phyloP scores from a whole-genome alignment of 2,113 vertebrate species.

The Oreochromis spilurus region DNA sequence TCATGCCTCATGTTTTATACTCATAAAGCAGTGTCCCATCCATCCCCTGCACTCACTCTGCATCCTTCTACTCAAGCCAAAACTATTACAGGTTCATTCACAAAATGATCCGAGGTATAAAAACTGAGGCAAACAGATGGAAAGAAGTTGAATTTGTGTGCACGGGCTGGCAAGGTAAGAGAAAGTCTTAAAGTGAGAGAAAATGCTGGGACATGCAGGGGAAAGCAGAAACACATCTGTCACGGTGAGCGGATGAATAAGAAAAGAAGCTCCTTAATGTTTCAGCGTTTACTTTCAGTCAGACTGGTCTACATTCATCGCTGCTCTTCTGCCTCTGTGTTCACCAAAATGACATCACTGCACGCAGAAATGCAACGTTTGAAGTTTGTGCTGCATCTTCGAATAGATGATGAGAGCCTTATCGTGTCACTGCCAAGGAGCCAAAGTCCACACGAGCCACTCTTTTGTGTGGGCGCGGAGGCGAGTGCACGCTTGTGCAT shows the following conservation, averaged over 20 bases:
- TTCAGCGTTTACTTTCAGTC: constrained; percentile 24
- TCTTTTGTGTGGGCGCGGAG: neutral
- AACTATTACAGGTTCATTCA: constrained; percentile 17
- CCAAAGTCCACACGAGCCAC: neutral
- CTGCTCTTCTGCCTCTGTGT: neutral
- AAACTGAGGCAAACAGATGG: neutral
- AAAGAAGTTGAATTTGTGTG: neutral
- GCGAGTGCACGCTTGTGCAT: neutral
- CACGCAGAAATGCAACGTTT: neutral
- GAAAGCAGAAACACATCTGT: neutral
- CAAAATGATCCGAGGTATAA: neutral
- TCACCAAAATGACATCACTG: neutral
- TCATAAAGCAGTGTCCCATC: constrained; percentile 19
- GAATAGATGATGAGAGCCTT: constrained; percentile 31
- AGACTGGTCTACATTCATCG: neutral
- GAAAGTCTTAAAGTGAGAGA: neutral
- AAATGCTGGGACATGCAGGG: neutral
- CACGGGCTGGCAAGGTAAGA: neutral
- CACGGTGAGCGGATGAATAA: neutral
- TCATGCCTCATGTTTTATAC: constrained; percentile 5
- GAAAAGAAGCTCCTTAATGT: constrained; percentile 28
- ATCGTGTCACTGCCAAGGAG: constrained; percentile 24
- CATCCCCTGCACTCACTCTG: neutral
- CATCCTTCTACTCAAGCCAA: constrained; percentile 9
- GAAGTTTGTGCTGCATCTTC: constrained; percentile 27